Evolutionary conservation across 2,888 invertebrate species (phyloP).

Genomic region (Dugesia japonica): DNA sequence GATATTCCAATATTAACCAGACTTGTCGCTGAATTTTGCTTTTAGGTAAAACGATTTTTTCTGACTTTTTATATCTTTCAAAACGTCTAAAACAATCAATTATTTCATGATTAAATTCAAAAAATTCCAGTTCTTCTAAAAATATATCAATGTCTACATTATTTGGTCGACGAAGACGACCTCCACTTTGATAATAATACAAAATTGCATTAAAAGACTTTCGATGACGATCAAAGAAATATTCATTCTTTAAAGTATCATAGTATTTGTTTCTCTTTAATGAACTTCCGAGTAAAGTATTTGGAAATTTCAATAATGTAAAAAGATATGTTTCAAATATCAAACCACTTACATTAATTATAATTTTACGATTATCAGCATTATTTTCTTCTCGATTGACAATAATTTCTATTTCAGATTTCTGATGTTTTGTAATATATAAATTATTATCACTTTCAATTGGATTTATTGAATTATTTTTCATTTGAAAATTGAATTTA

Average conservation of each 20-base stretch:
- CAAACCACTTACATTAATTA: slow-evolving; percentile 62
- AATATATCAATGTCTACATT: slow-evolving; percentile 92
- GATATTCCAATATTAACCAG: slow-evolving; percentile 97
- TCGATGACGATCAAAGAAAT: slow-evolving; percentile 97
- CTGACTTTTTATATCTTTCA: slow-evolving; percentile 96
- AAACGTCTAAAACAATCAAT: slow-evolving; percentile 57
- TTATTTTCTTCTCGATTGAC: neutral
- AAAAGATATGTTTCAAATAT: slow-evolving; percentile 93
- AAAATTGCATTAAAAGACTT: slow-evolving; percentile 98
- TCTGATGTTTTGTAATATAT: neutral
- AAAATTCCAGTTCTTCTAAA: slow-evolving; percentile 97
- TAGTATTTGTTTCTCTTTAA: slow-evolving; percentile 73
- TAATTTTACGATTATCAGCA: slow-evolving; percentile 39
- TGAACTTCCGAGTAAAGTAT: slow-evolving; percentile 78
- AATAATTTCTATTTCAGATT: neutral
- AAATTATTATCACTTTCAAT: neutral
- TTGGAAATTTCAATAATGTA: slow-evolving; percentile 93
- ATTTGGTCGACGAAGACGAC: slow-evolving; percentile 83
- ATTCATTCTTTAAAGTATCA: slow-evolving; percentile 91
- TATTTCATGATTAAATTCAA: slow-evolving; percentile 85
- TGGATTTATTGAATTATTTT: neutral
- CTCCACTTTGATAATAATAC: slow-evolving; percentile 83
- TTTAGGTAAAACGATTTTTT: slow-evolving; percentile 87
- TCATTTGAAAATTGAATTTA: neutral
- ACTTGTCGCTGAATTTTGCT: slow-evolving; percentile 92